Percentiles rank a stretch among this genome's conserved stretches.
Evolutionary conservation across 2,888 invertebrate species (phyloP).

Genomic region (Scrobipalpa atriplicella): DNA sequence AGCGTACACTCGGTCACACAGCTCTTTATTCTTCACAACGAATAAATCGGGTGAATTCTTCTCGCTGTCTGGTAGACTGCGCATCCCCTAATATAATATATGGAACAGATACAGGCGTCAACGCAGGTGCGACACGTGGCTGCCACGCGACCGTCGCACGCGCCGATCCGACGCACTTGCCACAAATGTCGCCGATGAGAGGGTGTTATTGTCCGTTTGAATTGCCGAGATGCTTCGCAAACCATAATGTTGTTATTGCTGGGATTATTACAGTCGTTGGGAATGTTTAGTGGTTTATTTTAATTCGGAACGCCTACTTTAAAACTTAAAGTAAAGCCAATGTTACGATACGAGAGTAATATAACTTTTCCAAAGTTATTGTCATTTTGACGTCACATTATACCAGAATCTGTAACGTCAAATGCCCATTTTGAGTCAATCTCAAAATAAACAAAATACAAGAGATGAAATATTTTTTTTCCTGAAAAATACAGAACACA

Average conservation of each 20-base stretch:
- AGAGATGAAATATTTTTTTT: too few relatives aligned
- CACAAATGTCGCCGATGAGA: slow-evolving; percentile 57
- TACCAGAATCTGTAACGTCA: too few relatives aligned
- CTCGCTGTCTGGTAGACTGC: slow-evolving; percentile 1
- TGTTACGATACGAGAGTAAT: too few relatives aligned
- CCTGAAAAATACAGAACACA: too few relatives aligned
- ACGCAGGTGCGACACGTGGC: slow-evolving; percentile 54
- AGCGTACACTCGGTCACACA: not conserved
- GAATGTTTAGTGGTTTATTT: not conserved
- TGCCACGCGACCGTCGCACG: slow-evolving; percentile 52
- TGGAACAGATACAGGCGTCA: not conserved
- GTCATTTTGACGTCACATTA: too few relatives aligned
- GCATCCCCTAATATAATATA: not conserved
- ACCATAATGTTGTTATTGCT: slow-evolving; percentile 60
- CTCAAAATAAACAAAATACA: too few relatives aligned
- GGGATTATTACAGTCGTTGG: slow-evolving; percentile 30
- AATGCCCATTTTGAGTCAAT: too few relatives aligned
- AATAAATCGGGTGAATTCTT: not conserved
- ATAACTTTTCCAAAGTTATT: too few relatives aligned
- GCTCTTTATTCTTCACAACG: not conserved
- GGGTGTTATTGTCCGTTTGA: slow-evolving; percentile 56
- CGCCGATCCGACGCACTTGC: slow-evolving; percentile 72
- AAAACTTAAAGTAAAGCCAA: too few relatives aligned
- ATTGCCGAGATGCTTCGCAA: slow-evolving; percentile 52
- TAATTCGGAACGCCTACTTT: not conserved